A percentile compares a stretch with the other conserved stretches of the same genome.
Evolutionary conservation across 2,113 vertebrate genomes (phyloP).

Genomic region (Indicator maculatus): DNA sequence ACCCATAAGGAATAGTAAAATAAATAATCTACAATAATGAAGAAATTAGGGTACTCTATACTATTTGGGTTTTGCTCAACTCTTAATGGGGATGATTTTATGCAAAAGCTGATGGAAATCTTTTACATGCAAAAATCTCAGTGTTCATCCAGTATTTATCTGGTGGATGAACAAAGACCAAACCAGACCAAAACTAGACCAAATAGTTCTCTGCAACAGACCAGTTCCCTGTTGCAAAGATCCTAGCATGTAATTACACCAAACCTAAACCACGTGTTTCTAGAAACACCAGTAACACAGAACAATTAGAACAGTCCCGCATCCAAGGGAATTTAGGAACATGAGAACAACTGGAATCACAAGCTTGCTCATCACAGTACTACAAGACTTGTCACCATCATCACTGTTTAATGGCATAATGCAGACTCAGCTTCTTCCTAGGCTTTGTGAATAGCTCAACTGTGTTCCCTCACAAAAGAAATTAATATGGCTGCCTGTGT

Average conservation of each 20-base stretch:
- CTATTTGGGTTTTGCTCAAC: neutral
- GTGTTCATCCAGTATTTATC: neutral
- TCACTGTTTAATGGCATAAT: neutral
- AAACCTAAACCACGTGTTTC: slow-evolving; percentile 2
- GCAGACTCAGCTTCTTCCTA: slow-evolving; percentile 41
- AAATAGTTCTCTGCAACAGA: neutral
- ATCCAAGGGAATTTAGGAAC: slow-evolving; percentile 7
- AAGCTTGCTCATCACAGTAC: neutral
- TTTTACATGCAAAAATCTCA: neutral
- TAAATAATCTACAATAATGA: neutral
- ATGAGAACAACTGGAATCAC: slow-evolving; percentile 36
- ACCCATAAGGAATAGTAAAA: neutral
- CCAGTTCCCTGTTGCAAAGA: neutral
- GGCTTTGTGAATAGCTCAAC: slow-evolving; percentile 57
- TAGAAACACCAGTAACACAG: neutral
- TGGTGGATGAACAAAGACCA: neutral
- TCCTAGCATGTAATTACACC: fast-evolving
- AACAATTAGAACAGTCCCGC: neutral
- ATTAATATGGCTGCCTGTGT: slow-evolving; percentile 64
- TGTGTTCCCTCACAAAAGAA: slow-evolving; percentile 55
- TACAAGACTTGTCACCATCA: neutral
- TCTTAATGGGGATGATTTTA: neutral
- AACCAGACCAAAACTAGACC: neutral
- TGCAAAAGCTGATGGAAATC: neutral
- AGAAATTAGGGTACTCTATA: neutral